Conservation (phyloP, 2,113 vertebrate species). For the Noctilio leporinus region DNA sequence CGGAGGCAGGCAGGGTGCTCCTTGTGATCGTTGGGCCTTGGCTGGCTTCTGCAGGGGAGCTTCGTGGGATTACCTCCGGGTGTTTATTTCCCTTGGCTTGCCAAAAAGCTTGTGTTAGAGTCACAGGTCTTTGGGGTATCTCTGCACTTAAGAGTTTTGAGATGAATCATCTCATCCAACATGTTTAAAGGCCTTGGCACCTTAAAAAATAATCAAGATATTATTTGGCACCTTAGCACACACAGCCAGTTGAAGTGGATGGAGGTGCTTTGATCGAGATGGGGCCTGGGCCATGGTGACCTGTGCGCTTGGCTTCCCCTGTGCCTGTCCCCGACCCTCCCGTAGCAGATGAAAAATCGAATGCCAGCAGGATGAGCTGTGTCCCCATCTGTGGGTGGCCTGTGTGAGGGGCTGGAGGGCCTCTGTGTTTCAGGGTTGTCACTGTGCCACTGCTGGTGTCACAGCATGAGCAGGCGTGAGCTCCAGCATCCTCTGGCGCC, state of each 20-base stretch:
- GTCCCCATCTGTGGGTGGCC: background rate
- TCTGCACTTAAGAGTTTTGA: background rate
- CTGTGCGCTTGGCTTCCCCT: background rate
- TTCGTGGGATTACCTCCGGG: background rate
- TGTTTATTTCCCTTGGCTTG: background rate
- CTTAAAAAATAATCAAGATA: background rate
- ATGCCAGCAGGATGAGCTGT: background rate
- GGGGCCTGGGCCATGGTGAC: background rate
- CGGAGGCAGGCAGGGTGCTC: background rate
- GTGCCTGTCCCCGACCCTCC: background rate
- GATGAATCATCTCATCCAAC: background rate
- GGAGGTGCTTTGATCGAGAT: background rate
- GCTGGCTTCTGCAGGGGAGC: background rate
- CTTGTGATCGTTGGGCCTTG: background rate
- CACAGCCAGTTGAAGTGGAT: too few relatives aligned
- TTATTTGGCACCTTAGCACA: background rate
- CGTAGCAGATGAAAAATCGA: background rate
- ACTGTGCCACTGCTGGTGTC: background rate
- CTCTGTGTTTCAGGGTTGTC: background rate
- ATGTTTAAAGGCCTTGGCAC: background rate
- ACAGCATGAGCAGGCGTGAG: background rate
- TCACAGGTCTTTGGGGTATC: background rate
- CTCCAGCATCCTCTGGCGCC: background rate
- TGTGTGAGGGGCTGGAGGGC: too few relatives aligned
- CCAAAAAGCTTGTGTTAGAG: background rate